phyloP scores from a whole-genome alignment of 2,888 invertebrate species.

The Dione vanillae region DNA sequence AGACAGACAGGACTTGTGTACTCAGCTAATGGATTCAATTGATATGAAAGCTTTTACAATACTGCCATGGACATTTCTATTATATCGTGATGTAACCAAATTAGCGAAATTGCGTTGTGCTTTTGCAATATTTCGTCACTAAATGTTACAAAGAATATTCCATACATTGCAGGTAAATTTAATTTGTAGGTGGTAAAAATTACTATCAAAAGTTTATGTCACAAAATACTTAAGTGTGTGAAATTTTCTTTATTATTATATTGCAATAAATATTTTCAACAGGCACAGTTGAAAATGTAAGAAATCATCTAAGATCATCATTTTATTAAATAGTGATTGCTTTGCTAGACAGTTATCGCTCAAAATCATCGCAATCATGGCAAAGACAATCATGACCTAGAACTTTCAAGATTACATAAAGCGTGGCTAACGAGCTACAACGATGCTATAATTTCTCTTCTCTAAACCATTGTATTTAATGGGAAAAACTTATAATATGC shows the following conservation, averaged over 20 bases:
- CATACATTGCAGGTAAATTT: neutral
- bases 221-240: too few species aligned
- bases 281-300: neutral
- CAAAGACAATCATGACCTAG: slow-evolving; percentile 26
- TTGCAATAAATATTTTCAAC: neutral
- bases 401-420: slow-evolving; percentile 23
- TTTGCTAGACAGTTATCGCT: slow-evolving; percentile 20
- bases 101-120: slow-evolving; percentile 56
- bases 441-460: neutral
- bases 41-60: slow-evolving; percentile 84
- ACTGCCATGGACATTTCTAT: slow-evolving; percentile 68
- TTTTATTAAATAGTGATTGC: slow-evolving; percentile 15
- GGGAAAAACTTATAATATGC: neutral
- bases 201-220: too few species aligned
- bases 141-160: neutral
- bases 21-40: slow-evolving; percentile 84
- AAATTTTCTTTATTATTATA: too few species aligned
- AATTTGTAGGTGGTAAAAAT: too few species aligned
- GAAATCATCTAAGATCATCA: neutral
- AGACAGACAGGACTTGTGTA: slow-evolving; percentile 80
- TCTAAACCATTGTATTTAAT: slow-evolving; percentile 9
- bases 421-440: slow-evolving; percentile 20
- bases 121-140: slow-evolving; percentile 3
- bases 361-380: slow-evolving; percentile 6
- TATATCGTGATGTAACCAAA: slow-evolving; percentile 69